These are phyloP conservation scores for Ageneiosus marmoratus DNA, from an alignment of 2,113 vertebrate species.

Conservation along the genomic window DNA sequence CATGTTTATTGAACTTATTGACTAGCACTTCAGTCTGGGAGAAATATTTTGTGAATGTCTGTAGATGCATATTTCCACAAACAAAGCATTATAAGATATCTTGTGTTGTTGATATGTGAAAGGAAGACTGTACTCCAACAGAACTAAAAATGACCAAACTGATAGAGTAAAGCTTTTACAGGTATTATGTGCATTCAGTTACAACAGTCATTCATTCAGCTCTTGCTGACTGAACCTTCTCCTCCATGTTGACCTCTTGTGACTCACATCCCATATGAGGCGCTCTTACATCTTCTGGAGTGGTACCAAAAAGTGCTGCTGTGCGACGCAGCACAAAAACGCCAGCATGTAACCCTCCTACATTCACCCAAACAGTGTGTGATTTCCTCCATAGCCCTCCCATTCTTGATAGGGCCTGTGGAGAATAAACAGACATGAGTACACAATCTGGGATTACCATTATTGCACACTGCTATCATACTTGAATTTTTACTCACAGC, in stretches of 20 bases:
- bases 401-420: conserved; percentile 85
- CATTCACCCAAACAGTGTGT: conserved; percentile 94
- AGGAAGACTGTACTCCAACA: not conserved
- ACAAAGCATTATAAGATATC: not conserved
- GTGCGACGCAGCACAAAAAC: conserved; percentile 91
- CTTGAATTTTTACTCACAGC: not conserved
- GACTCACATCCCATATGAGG: conserved; percentile 42
- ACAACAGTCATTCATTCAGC: not conserved
- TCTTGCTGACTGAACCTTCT: conserved; percentile 38
- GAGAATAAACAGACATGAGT: conserved; percentile 38
- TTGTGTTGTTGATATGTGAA: not conserved
- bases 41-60: not conserved
- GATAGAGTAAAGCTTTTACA: not conserved
- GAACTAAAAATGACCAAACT: not conserved
- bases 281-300: conserved; percentile 70
- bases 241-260: conserved; percentile 35
- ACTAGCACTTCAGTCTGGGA: not conserved
- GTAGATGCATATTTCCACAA: not conserved
- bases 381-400: conserved; percentile 86
- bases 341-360: conserved; percentile 92
- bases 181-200: not conserved
- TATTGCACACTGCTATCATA: not conserved
- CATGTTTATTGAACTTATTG: conserved; percentile 8
- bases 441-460: conserved; percentile 32
- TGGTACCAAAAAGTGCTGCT: conserved; percentile 63